A percentile compares a stretch with the other conserved stretches of the same genome.
Conservation (phyloP, 2,113 vertebrate species). For the Camelus dromedarius region DNA sequence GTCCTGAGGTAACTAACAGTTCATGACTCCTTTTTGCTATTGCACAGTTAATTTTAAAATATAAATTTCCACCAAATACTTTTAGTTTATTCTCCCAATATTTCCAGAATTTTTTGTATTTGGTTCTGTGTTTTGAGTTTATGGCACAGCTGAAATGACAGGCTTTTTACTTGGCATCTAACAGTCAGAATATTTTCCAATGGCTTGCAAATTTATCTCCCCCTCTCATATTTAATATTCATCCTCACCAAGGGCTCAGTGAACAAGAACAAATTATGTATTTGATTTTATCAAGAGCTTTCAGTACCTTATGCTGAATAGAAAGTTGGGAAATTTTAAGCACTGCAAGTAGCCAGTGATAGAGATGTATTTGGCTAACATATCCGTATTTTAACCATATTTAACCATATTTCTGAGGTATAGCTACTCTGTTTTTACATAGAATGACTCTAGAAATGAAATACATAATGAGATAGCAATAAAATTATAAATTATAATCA, state of each 20-base stretch:
- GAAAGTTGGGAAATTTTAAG: background rate
- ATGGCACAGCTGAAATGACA: background rate
- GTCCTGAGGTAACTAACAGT: background rate
- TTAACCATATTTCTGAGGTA: background rate
- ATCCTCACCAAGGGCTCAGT: background rate
- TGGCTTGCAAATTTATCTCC: background rate
- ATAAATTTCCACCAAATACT: background rate
- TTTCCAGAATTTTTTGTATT: background rate
- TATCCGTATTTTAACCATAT: too few relatives aligned
- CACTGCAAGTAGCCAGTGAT: background rate
- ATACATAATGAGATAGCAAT: background rate
- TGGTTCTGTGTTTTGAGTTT: background rate
- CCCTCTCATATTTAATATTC: background rate
- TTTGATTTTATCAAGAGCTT: slow-evolving; percentile 42
- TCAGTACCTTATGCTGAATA: background rate
- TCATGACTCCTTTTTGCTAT: background rate
- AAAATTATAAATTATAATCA: background rate
- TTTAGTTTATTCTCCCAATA: background rate
- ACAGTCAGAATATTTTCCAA: background rate
- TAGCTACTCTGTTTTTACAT: background rate
- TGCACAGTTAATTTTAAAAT: slow-evolving; percentile 31
- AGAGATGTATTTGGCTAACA: background rate
- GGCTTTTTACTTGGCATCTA: background rate
- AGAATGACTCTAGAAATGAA: background rate
- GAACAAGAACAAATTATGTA: background rate